Percentiles rank a stretch among this genome's conserved stretches.
Evolutionary conservation across 92 coral and sea anemone species (phyloP).

Genomic region (Umimayanthus chanpuru): DNA sequence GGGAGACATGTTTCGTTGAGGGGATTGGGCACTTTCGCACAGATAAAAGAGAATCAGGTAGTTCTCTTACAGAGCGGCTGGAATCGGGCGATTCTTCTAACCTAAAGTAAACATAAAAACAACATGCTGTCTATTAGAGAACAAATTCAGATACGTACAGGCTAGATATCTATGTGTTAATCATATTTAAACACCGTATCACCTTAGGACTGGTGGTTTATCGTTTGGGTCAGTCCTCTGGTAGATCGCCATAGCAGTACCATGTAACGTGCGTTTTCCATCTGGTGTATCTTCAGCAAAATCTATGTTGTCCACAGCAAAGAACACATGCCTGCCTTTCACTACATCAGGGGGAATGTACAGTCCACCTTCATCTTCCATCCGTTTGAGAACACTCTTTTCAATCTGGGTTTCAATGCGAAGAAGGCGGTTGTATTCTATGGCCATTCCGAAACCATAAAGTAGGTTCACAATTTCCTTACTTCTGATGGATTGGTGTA

Average conservation of each 20-base stretch:
- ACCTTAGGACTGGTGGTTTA: constrained; percentile 45
- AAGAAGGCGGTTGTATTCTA: constrained; percentile 54
- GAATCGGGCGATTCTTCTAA: no score
- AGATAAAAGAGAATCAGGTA: no score
- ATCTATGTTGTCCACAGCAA: constrained; percentile 50
- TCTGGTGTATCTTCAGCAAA: constrained; percentile 65
- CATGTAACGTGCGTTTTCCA: constrained; percentile 62
- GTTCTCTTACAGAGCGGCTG: no score
- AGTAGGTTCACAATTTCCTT: constrained; percentile 49
- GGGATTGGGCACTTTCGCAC: no score
- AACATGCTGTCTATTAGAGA: no score
- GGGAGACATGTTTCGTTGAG: no score
- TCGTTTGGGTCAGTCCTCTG: constrained; percentile 57
- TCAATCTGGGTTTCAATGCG: constrained; percentile 53
- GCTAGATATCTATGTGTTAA: no score
- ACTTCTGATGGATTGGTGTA: constrained; percentile 51
- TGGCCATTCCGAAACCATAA: constrained; percentile 57
- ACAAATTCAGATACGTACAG: no score
- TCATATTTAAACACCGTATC: neutral
- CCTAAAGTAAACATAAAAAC: no score
- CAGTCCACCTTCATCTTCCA: constrained; percentile 46
- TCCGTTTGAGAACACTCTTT: constrained; percentile 50
- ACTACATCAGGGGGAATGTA: constrained; percentile 59
- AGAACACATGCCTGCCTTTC: constrained; percentile 48
- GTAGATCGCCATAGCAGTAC: constrained; percentile 71